Base-by-base conservation (phyloP, 2,888 invertebrate species). In the Tenthredo scrophulariae region DNA sequence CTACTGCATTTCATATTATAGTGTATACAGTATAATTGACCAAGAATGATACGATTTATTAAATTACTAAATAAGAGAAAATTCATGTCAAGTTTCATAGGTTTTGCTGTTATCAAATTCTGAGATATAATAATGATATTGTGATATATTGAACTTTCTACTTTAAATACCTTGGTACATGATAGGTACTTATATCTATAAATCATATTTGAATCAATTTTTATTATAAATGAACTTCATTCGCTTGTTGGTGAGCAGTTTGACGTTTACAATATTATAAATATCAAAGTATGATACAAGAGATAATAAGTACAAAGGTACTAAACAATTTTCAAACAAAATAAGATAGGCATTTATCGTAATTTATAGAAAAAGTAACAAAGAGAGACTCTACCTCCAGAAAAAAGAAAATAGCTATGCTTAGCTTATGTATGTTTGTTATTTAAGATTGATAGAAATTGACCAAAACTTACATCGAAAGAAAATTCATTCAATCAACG, bases 111-210 rank as follows among this genome's bases (percentile, higher is more conserved):
- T 26, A 7, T 18, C 67, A 83, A 67, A 43, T 33, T 43, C n/a
- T 80, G 37, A 80, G 58, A 80, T 80, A 62, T 62, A 62, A 62
- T 62, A 62, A 33, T 29, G 15, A 75, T 46, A 90, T 91, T 92
- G 92, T 92, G 91, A 92, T 92, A 92, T 91, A 91, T 91, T 91
- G 91, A 89, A 92, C 91, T 92, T 92, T 92, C 91, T 91, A 92
- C 91, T 91, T 90, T 91, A 89, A 91, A 91, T 91, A 92, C 90
- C 89, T 92, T 79, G 37, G 85, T 88, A 90, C 85, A 88, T 86
- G 90, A 88, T 90, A 89, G 87, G 90, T 87, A 87, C 86, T 84
- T 86, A 85, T 88, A 87, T 87, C 88, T 88, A 89, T 88, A 86
- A 86, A 89, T 91, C 89, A 75, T 90, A 90, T 87, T 85, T 87